Evolutionary conservation across 2,113 vertebrate genomes (phyloP).

Genomic region (Syrmaticus mikado): DNA sequence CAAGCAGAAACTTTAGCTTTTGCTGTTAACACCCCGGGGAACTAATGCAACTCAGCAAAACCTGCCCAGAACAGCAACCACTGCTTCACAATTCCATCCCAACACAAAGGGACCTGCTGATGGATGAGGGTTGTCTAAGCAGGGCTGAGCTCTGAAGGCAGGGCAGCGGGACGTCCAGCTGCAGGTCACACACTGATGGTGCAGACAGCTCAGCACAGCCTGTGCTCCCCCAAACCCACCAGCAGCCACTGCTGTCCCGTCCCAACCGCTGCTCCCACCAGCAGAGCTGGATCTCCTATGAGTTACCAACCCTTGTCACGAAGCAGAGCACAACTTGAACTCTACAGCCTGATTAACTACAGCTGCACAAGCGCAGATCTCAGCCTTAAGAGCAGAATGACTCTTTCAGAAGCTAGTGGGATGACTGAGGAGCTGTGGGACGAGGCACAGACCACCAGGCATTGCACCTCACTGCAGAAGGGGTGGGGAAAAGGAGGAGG

Average conservation of each 20-base stretch:
- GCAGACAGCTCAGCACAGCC: not conserved
- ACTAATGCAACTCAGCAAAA: constrained; percentile 66
- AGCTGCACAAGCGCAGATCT: rapidly evolving
- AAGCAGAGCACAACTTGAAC: rapidly evolving
- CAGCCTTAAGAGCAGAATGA: not conserved
- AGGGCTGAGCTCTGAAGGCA: not conserved
- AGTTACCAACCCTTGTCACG: not conserved
- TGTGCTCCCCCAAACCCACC: not conserved
- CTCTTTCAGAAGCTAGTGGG: not conserved
- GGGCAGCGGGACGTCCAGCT: not conserved
- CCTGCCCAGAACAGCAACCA: constrained; percentile 47
- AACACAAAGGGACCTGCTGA: constrained; percentile 37
- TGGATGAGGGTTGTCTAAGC: not conserved
- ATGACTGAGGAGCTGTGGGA: not conserved
- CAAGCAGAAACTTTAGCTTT: constrained; percentile 63
- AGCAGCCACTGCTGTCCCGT: not conserved
- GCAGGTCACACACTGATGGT: rapidly evolving
- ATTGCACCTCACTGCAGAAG: not conserved
- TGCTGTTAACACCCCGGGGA: constrained; percentile 64
- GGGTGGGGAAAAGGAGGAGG: not conserved
- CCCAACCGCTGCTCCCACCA: not conserved
- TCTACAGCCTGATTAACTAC: not conserved
- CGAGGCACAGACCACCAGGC: not conserved
- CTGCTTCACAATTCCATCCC: not conserved
- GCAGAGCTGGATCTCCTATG: not conserved